A percentile compares a stretch with the other conserved stretches of the same genome.
phyloP scores from a whole-genome alignment of 1,140 invertebrate species.

The Holcopasites calliopsidis region DNA sequence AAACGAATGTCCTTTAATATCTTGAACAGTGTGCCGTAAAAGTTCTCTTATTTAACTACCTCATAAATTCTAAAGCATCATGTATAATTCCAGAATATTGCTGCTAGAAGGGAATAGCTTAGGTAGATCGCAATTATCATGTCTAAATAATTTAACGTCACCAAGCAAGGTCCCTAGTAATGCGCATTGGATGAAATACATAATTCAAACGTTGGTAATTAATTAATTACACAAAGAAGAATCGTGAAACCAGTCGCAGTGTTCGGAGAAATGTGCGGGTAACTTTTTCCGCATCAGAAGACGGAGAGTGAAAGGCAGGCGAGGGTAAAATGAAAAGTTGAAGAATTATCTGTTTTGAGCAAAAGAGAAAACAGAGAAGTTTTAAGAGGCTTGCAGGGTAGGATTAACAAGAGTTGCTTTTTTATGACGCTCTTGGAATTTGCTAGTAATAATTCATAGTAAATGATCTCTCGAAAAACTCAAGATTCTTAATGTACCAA shows the following conservation, averaged over 20 bases:
- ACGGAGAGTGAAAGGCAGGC: too few relatives aligned
- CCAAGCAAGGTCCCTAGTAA: background rate
- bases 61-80: background rate
- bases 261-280: too few relatives aligned
- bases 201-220: background rate
- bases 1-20: too few relatives aligned
- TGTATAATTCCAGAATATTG: background rate
- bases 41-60: too few relatives aligned
- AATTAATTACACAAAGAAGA: background rate
- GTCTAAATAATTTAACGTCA: background rate
- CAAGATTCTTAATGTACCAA: background rate
- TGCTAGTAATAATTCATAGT: background rate
- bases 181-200: background rate
- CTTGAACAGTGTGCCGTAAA: too few relatives aligned
- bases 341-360: constrained; percentile 11
- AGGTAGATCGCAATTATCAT: background rate
- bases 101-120: background rate
- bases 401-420: background rate
- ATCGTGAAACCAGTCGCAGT: background rate
- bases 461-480: background rate
- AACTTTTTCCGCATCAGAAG: background rate
- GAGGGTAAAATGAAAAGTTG: background rate
- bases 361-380: background rate
- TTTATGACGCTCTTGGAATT: background rate
- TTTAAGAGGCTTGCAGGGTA: background rate